Percentiles rank a stretch among this genome's conserved stretches.
Evolutionary conservation across 2,113 vertebrate genomes (phyloP).

Genomic region (Oenanthe melanoleuca): DNA sequence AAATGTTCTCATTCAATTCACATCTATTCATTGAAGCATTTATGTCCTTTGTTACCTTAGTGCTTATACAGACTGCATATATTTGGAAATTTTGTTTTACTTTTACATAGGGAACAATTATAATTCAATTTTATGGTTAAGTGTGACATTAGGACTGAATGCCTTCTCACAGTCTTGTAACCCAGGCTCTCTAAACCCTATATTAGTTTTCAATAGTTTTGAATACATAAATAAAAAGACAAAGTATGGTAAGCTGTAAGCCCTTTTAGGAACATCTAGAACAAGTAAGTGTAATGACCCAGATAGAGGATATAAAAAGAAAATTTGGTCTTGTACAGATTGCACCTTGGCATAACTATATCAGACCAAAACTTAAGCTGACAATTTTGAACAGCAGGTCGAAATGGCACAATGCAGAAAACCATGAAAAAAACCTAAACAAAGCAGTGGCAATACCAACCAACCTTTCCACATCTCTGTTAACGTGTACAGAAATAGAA

Average conservation of each 20-base stretch:
- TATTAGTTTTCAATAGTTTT: neutral
- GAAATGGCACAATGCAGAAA: slow-evolving; percentile 23
- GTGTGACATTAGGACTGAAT: neutral
- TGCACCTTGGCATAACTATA: slow-evolving; percentile 21
- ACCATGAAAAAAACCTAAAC: slow-evolving; percentile 27
- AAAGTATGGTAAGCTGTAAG: neutral
- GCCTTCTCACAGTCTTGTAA: neutral
- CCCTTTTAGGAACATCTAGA: slow-evolving; percentile 5
- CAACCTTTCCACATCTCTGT: slow-evolving; percentile 63
- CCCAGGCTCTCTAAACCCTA: neutral
- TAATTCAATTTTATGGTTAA: neutral
- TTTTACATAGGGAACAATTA: neutral
- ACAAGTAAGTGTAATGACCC: slow-evolving; percentile 12
- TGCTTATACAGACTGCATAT: neutral
- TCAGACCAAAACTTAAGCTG: slow-evolving; percentile 8
- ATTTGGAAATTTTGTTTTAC: neutral
- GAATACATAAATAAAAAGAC: neutral
- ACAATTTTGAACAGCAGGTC: slow-evolving; percentile 59
- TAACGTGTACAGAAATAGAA: slow-evolving; percentile 64
- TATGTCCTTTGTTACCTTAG: neutral
- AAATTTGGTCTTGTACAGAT: slow-evolving; percentile 20
- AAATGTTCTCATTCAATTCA: neutral
- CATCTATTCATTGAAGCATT: neutral
- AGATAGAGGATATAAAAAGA: slow-evolving; percentile 48
- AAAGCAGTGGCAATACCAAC: slow-evolving; percentile 44